Conservation (phyloP, 2,113 vertebrate species). For the Rutilus rutilus region DNA sequence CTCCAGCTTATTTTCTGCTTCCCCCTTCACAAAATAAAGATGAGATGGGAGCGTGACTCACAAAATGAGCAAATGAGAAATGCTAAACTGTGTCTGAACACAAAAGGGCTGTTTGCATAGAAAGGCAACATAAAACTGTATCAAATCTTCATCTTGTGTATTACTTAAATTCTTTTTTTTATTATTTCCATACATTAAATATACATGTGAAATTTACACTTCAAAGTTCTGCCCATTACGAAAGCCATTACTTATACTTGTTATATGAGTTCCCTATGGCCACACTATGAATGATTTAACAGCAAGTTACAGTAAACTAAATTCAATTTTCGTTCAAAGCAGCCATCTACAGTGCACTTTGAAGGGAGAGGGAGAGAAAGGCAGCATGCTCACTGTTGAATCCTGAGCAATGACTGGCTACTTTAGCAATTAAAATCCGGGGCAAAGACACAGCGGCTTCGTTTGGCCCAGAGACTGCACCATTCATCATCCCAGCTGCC, state of each 20-base stretch:
- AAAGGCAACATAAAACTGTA: conserved; percentile 39
- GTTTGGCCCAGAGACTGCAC: conserved; percentile 97
- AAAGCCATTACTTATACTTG: conserved; percentile 83
- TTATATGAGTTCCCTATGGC: conserved; percentile 79
- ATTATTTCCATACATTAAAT: conserved; percentile 85
- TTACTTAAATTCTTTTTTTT: conserved; percentile 56
- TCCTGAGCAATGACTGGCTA: conserved; percentile 99
- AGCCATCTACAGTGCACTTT: conserved; percentile 82
- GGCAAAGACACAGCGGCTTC: conserved; percentile 99
- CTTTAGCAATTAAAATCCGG: conserved; percentile 99
- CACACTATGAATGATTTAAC: conserved; percentile 90
- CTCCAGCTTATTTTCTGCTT: conserved; percentile 48
- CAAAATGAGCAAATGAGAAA: conserved; percentile 34
- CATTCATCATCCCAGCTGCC: conserved; percentile 99
- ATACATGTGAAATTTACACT: conserved; percentile 86
- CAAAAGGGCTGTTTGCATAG: conserved; percentile 33
- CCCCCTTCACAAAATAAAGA: conserved; percentile 47
- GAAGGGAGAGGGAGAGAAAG: conserved; percentile 62
- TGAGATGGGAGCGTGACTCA: conserved; percentile 37
- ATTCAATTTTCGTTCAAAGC: conserved; percentile 82
- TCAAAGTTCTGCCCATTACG: conserved; percentile 88
- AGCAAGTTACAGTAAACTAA: conserved; percentile 84
- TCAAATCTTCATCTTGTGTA: conserved; percentile 57
- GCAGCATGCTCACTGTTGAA: conserved; percentile 84
- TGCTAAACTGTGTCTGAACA: conserved; percentile 32